Evolutionary conservation across 1,140 invertebrate species (phyloP).

Genomic region (Ceratosolen fusciceps): DNA sequence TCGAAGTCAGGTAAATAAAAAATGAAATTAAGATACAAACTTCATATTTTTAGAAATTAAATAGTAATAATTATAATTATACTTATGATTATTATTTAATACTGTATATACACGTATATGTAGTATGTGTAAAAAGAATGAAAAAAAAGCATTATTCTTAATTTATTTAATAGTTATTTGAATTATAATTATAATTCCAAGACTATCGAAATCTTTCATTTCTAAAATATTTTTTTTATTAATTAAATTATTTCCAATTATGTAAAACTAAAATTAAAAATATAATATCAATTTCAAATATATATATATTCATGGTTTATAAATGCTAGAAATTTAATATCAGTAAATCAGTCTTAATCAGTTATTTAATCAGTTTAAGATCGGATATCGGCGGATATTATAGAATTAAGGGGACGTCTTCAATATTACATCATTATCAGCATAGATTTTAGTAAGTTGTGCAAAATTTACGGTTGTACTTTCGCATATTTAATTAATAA

Average conservation of each 20-base stretch:
- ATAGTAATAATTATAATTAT: not conserved
- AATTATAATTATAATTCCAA: not conserved
- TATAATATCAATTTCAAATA: too few relatives aligned
- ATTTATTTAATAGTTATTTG: not conserved
- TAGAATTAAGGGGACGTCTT: slow-evolving; percentile 28
- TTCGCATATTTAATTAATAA: slow-evolving; percentile 21
- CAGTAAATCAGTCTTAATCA: too few relatives aligned
- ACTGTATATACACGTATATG: not conserved
- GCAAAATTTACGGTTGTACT: slow-evolving; percentile 30
- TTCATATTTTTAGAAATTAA: not conserved
- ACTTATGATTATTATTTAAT: not conserved
- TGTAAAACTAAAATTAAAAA: too few relatives aligned
- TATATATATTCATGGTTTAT: too few relatives aligned
- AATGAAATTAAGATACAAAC: too few relatives aligned
- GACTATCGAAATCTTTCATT: not conserved
- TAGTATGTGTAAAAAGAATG: too few relatives aligned
- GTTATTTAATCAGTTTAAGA: slow-evolving; percentile 10
- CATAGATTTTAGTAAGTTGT: slow-evolving; percentile 5
- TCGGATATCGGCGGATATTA: slow-evolving; percentile 37
- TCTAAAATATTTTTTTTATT: not conserved
- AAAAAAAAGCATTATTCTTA: too few relatives aligned
- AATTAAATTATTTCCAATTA: not conserved
- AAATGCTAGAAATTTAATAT: too few relatives aligned
- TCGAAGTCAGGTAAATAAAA: slow-evolving; percentile 32
- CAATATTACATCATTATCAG: slow-evolving; percentile 4